phyloP scores from a whole-genome alignment of 2,888 invertebrate species.

The Pegoplata infirma region DNA sequence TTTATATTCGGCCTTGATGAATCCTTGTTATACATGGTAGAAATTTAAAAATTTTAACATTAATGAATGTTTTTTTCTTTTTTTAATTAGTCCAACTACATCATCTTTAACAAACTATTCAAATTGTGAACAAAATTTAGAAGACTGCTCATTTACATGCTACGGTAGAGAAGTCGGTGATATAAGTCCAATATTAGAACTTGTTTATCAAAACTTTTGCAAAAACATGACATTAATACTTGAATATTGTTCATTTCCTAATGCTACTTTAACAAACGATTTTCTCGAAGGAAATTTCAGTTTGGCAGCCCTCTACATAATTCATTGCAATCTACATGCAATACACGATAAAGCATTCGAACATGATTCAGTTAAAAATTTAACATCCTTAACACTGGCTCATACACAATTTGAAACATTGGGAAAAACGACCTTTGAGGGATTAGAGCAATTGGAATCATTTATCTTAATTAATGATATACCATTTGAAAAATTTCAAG shows the following conservation, averaged over 20 bases:
- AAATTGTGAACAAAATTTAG: too few relatives aligned
- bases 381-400: slow-evolving; percentile 61
- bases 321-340: slow-evolving; percentile 48
- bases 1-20: too few relatives aligned
- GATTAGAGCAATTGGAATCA: slow-evolving; percentile 59
- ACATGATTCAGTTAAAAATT: slow-evolving; percentile 33
- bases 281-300: slow-evolving; percentile 56
- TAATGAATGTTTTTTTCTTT: too few relatives aligned
- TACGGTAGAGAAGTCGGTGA: too few relatives aligned
- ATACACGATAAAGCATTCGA: slow-evolving; percentile 65
- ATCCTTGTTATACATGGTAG: too few relatives aligned
- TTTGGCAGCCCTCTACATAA: slow-evolving; percentile 61
- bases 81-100: too few relatives aligned
- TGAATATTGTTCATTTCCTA: slow-evolving; percentile 59
- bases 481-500: slow-evolving; percentile 29
- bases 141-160: too few relatives aligned
- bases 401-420: slow-evolving; percentile 52
- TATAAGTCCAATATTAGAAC: slow-evolving; percentile 46
- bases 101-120: too few relatives aligned
- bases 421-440: slow-evolving; percentile 62
- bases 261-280: slow-evolving; percentile 37
- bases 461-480: slow-evolving; percentile 66
- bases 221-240: slow-evolving; percentile 43
- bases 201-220: slow-evolving; percentile 19
- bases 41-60: too few relatives aligned